Evolutionary conservation across 2,888 invertebrate genomes (phyloP), one percentile per base, ranked within the genome.

Genomic region (Folsomia candida): DNA sequence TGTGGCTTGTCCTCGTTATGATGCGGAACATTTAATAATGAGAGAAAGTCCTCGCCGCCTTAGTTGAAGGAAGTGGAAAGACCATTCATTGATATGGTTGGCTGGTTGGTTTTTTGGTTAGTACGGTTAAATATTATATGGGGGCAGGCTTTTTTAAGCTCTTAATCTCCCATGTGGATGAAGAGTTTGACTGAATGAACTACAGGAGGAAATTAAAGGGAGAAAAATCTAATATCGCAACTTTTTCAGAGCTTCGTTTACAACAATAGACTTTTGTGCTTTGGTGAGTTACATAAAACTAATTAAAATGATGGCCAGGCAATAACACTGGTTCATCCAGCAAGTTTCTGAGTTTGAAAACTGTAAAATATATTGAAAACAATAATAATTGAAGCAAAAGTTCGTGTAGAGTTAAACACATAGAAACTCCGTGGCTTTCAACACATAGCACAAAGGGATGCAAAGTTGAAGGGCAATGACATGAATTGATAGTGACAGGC

Each of bases 381-480:
- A n/a, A n/a, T n/a, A n/a, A n/a, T n/a, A n/a, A n/a, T n/a, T n/a
- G n/a, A 37, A 37, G 4, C 37, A 4, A 14, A 9, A 37, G 37
- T 37, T 37, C 37, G 37, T 37, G 37, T 37, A 37, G n/a, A n/a
- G 37, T 37, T 9, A 37, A 37, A 37, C 37, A n/a, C n/a, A n/a
- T 37, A 37, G 4, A 37, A 37, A 37, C 54, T 54, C 22, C 20
- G 18, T 54, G 18, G 18, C 54, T 54, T 54, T 54, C 54, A 54
- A 54, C 54, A 54, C 54, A 6, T 54, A 54, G 6, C 37, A 54
- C 20, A 54, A 54, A 54, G 22, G 54, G 54, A 14, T 54, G 54
- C 4, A 4, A 60, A 27, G 24, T 60, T 1, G 63, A 70, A 70
- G 70, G 70, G 65, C 70, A 70, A 70, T 70, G 70, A 70, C 70